These are phyloP conservation scores for Notarius lentiginosus DNA, from an alignment of 2,113 vertebrate species.

Conservation along the genomic window DNA sequence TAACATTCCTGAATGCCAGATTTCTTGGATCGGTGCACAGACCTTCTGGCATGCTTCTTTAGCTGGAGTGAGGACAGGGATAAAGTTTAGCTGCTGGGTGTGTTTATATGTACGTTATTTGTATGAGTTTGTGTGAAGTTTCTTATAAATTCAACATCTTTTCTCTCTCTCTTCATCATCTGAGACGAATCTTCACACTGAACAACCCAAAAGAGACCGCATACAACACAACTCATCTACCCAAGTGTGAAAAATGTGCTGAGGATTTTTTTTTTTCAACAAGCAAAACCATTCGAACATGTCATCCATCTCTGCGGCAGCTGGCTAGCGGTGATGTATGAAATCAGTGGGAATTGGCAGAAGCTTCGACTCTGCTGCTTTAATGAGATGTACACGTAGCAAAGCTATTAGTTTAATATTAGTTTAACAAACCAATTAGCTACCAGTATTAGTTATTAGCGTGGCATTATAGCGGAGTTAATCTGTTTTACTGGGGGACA, in stretches of 20 bases:
- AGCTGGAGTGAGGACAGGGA: constrained; percentile 66
- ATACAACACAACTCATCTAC: neutral
- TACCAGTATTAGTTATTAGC: neutral
- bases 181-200: neutral
- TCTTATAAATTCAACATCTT: constrained; percentile 8
- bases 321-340: neutral
- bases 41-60: constrained; percentile 68
- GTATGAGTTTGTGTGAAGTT: constrained; percentile 4
- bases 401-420: neutral
- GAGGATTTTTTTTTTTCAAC: neutral
- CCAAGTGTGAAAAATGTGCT: neutral
- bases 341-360: neutral
- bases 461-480: neutral
- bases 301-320: neutral
- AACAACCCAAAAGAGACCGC: neutral
- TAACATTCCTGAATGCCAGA: constrained; percentile 65
- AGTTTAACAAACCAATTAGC: neutral
- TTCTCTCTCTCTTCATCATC: neutral
- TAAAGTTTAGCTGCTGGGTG: constrained; percentile 64
- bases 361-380: neutral
- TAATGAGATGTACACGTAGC: neutral
- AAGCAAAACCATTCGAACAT: too few species aligned
- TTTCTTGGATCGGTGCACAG: constrained; percentile 58
- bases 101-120: neutral
- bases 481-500: neutral